Percentiles rank a stretch among this genome's conserved stretches.
Conservation (phyloP, 2,888 invertebrate species). For the Phlogophora meticulosa region DNA sequence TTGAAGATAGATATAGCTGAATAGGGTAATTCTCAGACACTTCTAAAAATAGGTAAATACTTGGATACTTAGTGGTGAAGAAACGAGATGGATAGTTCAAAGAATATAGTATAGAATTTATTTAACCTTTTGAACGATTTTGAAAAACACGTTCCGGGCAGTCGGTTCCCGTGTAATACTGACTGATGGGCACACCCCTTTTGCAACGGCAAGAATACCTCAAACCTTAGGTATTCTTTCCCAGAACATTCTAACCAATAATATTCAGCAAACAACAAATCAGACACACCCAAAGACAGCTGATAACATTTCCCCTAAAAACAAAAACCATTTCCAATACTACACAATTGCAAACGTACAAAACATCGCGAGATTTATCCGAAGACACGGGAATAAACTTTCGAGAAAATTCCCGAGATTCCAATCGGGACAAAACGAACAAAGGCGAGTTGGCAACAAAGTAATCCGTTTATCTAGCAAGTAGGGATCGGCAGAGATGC, state of each 20-base stretch:
- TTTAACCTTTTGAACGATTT: too few relatives aligned
- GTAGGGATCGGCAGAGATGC: slow-evolving; percentile 56
- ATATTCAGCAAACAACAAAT: not conserved
- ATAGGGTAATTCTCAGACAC: not conserved
- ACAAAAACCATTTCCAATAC: slow-evolving; percentile 41
- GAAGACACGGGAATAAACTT: slow-evolving; percentile 59
- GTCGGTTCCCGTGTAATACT: too few relatives aligned
- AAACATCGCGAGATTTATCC: slow-evolving; percentile 55
- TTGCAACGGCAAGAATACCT: too few relatives aligned
- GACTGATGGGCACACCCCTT: too few relatives aligned
- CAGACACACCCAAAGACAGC: not conserved
- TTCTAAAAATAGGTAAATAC: too few relatives aligned
- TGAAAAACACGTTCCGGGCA: too few relatives aligned
- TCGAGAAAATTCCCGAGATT: slow-evolving; percentile 60
- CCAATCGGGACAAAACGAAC: slow-evolving; percentile 58
- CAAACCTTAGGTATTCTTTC: too few relatives aligned
- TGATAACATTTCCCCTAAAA: slow-evolving; percentile 39
- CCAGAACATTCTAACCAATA: not conserved
- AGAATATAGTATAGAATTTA: too few relatives aligned
- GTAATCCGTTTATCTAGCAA: slow-evolving; percentile 61
- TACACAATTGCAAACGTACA: slow-evolving; percentile 50
- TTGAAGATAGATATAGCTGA: not conserved
- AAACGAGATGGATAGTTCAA: too few relatives aligned
- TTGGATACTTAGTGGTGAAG: too few relatives aligned
- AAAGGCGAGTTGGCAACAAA: slow-evolving; percentile 49